These are phyloP conservation scores for Camarhynchus parvulus DNA, from an alignment of 2,113 vertebrate species.

Conservation along the genomic window DNA sequence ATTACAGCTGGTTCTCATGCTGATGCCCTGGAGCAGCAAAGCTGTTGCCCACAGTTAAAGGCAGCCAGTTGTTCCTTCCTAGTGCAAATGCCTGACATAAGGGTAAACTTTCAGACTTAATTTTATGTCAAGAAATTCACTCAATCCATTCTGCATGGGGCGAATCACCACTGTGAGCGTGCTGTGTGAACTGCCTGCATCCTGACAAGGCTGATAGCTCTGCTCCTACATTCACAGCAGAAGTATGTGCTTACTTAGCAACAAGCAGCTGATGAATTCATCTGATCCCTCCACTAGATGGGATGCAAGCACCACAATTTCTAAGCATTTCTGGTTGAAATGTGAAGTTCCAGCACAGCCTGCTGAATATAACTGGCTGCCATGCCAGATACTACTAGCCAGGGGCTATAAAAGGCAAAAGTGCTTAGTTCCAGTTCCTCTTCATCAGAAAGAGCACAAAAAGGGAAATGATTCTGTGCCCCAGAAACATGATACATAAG, in stretches of 20 bases:
- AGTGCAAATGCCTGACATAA: background rate
- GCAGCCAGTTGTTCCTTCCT: background rate
- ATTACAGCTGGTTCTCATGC: conserved; percentile 3
- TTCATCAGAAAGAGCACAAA: conserved; percentile 7
- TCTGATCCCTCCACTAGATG: conserved; percentile 65
- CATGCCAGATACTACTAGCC: background rate
- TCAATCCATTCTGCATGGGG: background rate
- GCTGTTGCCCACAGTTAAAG: background rate
- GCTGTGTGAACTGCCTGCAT: background rate
- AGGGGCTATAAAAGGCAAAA: conserved; percentile 8
- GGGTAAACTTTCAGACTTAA: background rate
- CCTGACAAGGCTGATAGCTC: background rate
- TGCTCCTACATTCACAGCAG: background rate
- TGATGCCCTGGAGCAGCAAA: conserved; percentile 12
- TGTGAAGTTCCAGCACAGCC: background rate
- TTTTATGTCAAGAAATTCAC: background rate
- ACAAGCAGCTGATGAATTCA: conserved; percentile 52
- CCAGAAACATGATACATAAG: background rate
- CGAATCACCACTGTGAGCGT: background rate
- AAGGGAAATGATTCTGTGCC: conserved; percentile 14
- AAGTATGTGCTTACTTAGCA: conserved; percentile 17
- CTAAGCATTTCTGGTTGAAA: background rate
- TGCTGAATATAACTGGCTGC: background rate
- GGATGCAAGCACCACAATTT: conserved; percentile 56
- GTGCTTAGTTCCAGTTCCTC: background rate